Evolutionary conservation across 2,113 vertebrate species (phyloP).

Genomic region (Galemys pyrenaicus): DNA sequence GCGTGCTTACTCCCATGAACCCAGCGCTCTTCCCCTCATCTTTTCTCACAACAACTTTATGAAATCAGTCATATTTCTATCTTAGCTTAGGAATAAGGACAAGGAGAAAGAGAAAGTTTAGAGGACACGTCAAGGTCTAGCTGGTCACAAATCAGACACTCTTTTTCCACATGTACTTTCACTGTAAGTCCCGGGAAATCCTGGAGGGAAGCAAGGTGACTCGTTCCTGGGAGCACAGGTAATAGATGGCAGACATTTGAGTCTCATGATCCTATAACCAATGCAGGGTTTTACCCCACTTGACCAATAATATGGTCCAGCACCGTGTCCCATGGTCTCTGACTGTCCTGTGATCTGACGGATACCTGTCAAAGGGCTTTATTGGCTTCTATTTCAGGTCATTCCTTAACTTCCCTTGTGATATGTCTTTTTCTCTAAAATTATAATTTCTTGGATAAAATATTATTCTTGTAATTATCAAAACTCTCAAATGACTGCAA

Average conservation of each 20-base stretch:
- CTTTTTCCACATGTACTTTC: not conserved
- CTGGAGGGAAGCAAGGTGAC: not conserved
- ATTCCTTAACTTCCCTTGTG: not conserved
- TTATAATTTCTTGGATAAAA: not conserved
- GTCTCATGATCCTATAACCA: not conserved
- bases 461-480: not conserved
- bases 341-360: not conserved
- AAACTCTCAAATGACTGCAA: not conserved
- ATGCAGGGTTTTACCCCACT: not conserved
- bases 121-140: not conserved
- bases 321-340: not conserved
- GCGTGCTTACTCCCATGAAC: not conserved
- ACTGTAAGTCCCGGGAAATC: not conserved
- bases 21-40: not conserved
- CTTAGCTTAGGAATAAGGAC: not conserved
- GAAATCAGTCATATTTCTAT: not conserved
- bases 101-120: constrained; percentile 6
- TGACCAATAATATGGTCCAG: not conserved
- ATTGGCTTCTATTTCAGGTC: not conserved
- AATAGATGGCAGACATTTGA: not conserved
- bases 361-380: not conserved
- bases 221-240: not conserved
- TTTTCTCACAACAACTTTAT: not conserved
- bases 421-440: not conserved
- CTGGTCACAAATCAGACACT: not conserved